A percentile compares a stretch with the other conserved stretches of the same genome.
These are phyloP conservation scores for Eurosta solidaginis DNA, from an alignment of 1,140 invertebrate species.

Conservation along the genomic window DNA sequence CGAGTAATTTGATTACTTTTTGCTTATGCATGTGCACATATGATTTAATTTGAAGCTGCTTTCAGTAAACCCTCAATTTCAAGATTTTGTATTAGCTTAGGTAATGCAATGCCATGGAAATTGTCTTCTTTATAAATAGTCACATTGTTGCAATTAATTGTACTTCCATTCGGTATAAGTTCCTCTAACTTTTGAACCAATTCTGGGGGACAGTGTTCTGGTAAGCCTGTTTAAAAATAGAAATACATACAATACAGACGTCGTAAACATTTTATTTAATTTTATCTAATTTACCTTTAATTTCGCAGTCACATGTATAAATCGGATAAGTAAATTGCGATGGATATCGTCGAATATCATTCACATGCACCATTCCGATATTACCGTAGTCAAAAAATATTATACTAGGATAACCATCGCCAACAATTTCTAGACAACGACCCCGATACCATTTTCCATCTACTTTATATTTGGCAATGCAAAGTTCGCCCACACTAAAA, in stretches of 20 bases:
- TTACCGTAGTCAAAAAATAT: conserved; percentile 56
- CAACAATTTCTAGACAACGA: conserved; percentile 48
- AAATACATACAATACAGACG: background rate
- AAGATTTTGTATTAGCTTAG: conserved; percentile 29
- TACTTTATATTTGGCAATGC: conserved; percentile 45
- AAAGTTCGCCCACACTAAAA: conserved; percentile 43
- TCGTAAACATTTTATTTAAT: background rate
- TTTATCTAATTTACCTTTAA: conserved; percentile 38
- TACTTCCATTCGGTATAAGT: conserved; percentile 35
- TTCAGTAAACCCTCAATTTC: conserved; percentile 16
- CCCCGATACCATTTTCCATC: conserved; percentile 52
- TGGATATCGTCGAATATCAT: conserved; percentile 49
- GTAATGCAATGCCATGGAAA: conserved; percentile 27
- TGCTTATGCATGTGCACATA: no score
- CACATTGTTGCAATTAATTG: conserved; percentile 40
- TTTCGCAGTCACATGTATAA: conserved; percentile 42
- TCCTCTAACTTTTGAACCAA: conserved; percentile 37
- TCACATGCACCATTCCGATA: conserved; percentile 39
- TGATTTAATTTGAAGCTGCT: background rate
- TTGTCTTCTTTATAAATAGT: conserved; percentile 4
- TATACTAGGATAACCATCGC: conserved; percentile 53
- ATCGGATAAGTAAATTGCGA: conserved; percentile 46
- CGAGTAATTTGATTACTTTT: no score
- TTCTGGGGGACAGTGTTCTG: background rate
- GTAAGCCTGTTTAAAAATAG: conserved; percentile 32